Evolutionary conservation across 1,140 invertebrate genomes (phyloP).

Genomic region (Glomeris maerens): DNA sequence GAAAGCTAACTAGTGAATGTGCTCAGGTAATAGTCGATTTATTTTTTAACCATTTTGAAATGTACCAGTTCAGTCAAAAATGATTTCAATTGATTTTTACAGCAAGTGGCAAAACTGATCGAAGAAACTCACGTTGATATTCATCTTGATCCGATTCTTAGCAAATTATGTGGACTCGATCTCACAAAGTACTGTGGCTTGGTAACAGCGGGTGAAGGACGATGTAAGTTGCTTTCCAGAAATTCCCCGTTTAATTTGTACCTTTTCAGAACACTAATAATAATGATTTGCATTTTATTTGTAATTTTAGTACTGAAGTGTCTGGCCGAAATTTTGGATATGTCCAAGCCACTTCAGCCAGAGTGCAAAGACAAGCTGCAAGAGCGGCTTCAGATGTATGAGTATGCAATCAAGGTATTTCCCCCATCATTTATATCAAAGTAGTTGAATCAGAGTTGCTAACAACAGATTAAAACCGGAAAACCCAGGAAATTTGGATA

Average conservation of each 20-base stretch:
- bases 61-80: background rate
- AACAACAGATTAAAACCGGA: too few relatives aligned
- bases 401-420: slow-evolving; percentile 59
- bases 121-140: slow-evolving; percentile 40
- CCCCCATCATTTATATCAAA: too few relatives aligned
- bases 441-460: too few relatives aligned
- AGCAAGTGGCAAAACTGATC: slow-evolving; percentile 58
- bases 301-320: slow-evolving; percentile 61
- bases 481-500: too few relatives aligned
- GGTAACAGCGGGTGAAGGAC: slow-evolving; percentile 66
- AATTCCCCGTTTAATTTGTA: slow-evolving; percentile 10
- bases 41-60: too few relatives aligned
- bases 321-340: slow-evolving; percentile 53
- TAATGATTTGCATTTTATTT: slow-evolving; percentile 14
- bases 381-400: slow-evolving; percentile 74
- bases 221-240: slow-evolving; percentile 43
- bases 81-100: slow-evolving; percentile 7
- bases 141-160: slow-evolving; percentile 40
- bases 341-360: slow-evolving; percentile 46
- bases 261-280: too few relatives aligned
- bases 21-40: slow-evolving; percentile 25
- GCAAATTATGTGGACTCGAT: slow-evolving; percentile 37
- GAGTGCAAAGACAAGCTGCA: slow-evolving; percentile 64
- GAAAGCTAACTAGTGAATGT: slow-evolving; percentile 57
- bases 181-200: slow-evolving; percentile 69